Evolutionary conservation across 2,888 invertebrate species (phyloP).

Genomic region (Molorchus minor): DNA sequence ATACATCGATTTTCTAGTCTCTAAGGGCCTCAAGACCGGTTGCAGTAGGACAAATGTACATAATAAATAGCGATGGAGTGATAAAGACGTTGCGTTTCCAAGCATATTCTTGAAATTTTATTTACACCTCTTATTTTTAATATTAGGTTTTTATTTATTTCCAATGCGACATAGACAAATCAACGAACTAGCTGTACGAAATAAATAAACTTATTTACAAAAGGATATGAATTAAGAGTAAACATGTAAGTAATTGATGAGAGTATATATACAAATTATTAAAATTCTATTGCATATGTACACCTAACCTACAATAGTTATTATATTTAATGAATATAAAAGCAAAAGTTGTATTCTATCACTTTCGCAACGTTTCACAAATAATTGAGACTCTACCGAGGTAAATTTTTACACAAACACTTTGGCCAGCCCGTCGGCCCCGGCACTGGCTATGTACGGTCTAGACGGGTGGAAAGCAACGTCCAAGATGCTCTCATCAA

Average conservation of each 20-base stretch:
- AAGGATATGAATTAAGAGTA: constrained; percentile 39
- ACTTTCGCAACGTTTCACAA: constrained; percentile 31
- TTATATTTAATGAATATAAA: constrained; percentile 31
- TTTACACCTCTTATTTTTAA: constrained; percentile 34
- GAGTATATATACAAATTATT: constrained; percentile 41
- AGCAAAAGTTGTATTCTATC: constrained; percentile 32
- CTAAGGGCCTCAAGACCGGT: constrained; percentile 21
- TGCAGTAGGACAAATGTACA: constrained; percentile 42
- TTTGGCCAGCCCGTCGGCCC: constrained; percentile 98
- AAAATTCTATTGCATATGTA: constrained; percentile 48
- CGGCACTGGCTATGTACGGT: constrained; percentile 98
- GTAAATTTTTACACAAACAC: constrained; percentile 82
- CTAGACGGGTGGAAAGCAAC: constrained; percentile 99
- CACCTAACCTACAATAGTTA: constrained; percentile 47
- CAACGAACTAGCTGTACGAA: constrained; percentile 35
- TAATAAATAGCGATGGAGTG: constrained; percentile 36
- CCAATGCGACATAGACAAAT: constrained; percentile 21
- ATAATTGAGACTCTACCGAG: constrained; percentile 14
- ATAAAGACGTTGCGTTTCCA: constrained; percentile 24
- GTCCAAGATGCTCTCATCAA: constrained; percentile 98
- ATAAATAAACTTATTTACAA: constrained; percentile 49
- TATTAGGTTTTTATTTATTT: constrained; percentile 22
- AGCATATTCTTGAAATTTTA: constrained; percentile 25
- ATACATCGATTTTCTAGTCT: constrained; percentile 36
- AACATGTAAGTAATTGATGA: constrained; percentile 37